Evolutionary conservation across 2,113 vertebrate genomes (phyloP).

Genomic region (Nansenia antarctica): DNA sequence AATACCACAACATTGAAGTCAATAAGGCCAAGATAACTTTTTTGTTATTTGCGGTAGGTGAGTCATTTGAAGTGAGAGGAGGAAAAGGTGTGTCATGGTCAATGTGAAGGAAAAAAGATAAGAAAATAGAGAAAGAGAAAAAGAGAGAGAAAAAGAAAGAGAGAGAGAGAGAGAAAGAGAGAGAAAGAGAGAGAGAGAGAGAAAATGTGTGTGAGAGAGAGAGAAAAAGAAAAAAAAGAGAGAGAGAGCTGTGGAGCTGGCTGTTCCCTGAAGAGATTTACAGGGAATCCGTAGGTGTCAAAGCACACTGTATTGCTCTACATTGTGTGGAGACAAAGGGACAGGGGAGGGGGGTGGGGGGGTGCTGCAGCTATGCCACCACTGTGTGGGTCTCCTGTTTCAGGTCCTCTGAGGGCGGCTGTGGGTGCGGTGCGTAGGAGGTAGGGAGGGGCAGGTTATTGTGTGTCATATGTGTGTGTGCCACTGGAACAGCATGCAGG

Average conservation of each 20-base stretch:
- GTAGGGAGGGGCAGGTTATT: conserved; percentile 19
- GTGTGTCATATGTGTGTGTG: conserved; percentile 10
- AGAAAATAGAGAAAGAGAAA: not conserved
- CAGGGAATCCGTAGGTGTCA: conserved; percentile 36
- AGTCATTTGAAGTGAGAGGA: too few species aligned
- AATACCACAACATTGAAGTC: too few species aligned
- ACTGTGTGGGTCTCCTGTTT: conserved; percentile 51
- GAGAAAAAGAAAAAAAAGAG: not conserved
- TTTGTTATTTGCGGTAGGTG: too few species aligned
- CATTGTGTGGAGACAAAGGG: conserved; percentile 66
- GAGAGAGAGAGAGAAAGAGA: not conserved
- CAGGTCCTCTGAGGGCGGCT: conserved; percentile 49
- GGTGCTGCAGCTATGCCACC: conserved; percentile 30
- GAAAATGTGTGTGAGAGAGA: not conserved
- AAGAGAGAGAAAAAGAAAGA: not conserved
- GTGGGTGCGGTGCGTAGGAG: conserved; percentile 26
- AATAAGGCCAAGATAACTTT: too few species aligned
- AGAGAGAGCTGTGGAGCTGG: not conserved
- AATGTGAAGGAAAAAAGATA: not conserved
- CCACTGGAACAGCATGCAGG: not conserved
- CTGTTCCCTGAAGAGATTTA: conserved; percentile 29
- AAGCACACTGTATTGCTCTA: conserved; percentile 33
- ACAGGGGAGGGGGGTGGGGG: conserved; percentile 41
- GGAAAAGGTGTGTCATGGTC: not conserved
- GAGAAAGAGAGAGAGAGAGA: not conserved